Evolutionary conservation across 2,113 vertebrate species (phyloP), one percentile per base, ranked within the genome.

Genomic region (Ammospiza caudacuta): DNA sequence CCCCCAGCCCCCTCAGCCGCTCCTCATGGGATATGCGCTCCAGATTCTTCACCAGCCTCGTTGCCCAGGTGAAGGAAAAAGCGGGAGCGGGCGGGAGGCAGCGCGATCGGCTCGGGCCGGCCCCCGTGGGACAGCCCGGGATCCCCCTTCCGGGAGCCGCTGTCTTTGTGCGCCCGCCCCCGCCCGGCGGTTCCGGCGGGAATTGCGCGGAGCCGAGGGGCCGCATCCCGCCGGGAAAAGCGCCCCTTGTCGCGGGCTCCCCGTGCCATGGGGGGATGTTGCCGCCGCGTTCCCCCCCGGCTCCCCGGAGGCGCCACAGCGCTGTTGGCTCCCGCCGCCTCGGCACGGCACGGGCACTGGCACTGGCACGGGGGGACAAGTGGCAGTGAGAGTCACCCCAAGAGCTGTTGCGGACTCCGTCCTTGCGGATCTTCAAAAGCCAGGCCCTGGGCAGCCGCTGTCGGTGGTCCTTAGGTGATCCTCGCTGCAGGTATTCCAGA

Each of bases 21-120:
- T 73, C 51, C 6, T 23, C 31, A 8, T 4, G 4, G 14, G 5
- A 51, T 6, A 2, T 3, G 35, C 2, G 7, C 27, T 44, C 43
- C 86, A 37, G 25, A 43, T 17, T 31, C 67, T 72, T 25, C 67
- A 9, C 31, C 76, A 37, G 25, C 15, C 33, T 19, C 25, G 31
- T 6, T 58, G 35, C 11, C 25, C 51, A 13, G 14, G 14, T 5
- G 41, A 72, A 80, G 58, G 24, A 15, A 35, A 47, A 44, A 9
- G 49, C 17, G 23, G 14, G 5, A 87, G 29, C 23, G 24, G 37
- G n/a, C 15, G 8, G 13, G 11, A 9, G 4, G 5, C 33, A 79
- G 35, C 6, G 47, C 31, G 3, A 3, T 25, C 5, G 3, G 4
- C 25, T 25, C 6, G 3, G 4, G 18, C 7, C 27, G 16, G 33